These are phyloP conservation scores for Gobius niger DNA, from an alignment of 2,113 vertebrate genomes.

Conservation along the genomic window DNA sequence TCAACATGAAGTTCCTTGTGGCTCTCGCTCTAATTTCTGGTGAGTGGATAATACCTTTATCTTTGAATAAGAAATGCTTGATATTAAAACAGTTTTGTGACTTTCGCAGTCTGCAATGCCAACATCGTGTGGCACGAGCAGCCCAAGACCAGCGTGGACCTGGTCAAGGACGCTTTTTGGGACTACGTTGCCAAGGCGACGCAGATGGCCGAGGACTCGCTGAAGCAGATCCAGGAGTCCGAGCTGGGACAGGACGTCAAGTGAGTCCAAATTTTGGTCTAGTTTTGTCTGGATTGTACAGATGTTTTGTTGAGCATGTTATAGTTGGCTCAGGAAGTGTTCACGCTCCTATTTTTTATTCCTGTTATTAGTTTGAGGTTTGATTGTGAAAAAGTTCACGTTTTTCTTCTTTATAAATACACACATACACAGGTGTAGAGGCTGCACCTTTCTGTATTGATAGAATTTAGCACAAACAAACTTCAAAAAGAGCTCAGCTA, in stretches of 20 bases:
- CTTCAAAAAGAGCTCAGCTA: too few relatives aligned
- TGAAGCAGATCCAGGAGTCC: conserved; percentile 62
- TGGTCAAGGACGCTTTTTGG: conserved; percentile 73
- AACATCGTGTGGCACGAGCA: conserved; percentile 66
- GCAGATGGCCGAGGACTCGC: conserved; percentile 59
- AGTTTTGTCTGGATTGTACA: too few relatives aligned
- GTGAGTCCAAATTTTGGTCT: conserved; percentile 33
- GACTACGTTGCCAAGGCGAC: conserved; percentile 68
- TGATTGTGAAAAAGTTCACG: too few relatives aligned
- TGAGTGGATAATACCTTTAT: conserved; percentile 27
- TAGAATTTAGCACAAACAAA: too few relatives aligned
- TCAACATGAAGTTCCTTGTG: conserved; percentile 66
- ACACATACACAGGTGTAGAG: too few relatives aligned
- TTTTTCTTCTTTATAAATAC: too few relatives aligned
- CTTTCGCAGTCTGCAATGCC: conserved; percentile 63
- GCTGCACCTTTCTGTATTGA: too few relatives aligned
- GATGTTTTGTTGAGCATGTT: too few relatives aligned
- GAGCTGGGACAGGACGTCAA: conserved; percentile 69
- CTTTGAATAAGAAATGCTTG: background rate
- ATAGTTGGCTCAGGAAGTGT: too few relatives aligned
- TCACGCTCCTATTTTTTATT: too few relatives aligned
- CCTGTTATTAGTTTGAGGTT: too few relatives aligned
- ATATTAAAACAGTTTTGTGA: background rate
- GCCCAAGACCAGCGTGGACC: conserved; percentile 61
- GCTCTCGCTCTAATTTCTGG: conserved; percentile 60